phyloP scores from a whole-genome alignment of 2,888 invertebrate genomes.

The Drosophila gaucha region DNA sequence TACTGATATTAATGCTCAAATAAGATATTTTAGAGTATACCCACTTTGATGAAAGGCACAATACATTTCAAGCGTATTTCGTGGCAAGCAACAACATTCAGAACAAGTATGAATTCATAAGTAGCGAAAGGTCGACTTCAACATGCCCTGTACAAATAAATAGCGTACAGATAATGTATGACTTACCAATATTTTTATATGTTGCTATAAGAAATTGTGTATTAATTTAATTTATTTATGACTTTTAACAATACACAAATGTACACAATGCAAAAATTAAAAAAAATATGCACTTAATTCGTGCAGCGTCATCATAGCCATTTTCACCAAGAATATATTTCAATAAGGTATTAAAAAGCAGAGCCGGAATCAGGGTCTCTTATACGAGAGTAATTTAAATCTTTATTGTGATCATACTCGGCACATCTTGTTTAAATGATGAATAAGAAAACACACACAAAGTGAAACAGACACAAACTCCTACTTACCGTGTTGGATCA shows the following conservation, averaged over 20 bases:
- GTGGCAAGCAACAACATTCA: conserved; percentile 5
- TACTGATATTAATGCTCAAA: neutral
- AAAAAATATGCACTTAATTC: neutral
- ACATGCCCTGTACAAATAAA: neutral
- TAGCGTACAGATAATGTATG: neutral
- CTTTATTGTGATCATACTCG: neutral
- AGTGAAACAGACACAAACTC: too few species aligned
- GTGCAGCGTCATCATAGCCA: neutral
- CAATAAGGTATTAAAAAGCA: conserved; percentile 1
- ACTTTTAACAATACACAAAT: neutral
- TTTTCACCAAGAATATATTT: neutral
- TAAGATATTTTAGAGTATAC: conserved; percentile 2
- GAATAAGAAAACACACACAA: too few species aligned
- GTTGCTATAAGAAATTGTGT: neutral
- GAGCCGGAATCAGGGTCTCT: conserved; percentile 10
- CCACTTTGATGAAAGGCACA: neutral
- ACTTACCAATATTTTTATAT: neutral
- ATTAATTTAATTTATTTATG: neutral
- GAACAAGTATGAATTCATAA: neutral
- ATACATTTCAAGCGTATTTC: neutral
- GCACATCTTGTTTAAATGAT: too few species aligned
- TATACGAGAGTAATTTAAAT: neutral
- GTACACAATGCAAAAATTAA: neutral
- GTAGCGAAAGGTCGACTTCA: neutral
- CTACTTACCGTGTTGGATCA: neutral